These are phyloP conservation scores for Staurois parvus DNA, from an alignment of 2,797 vertebrate species.

Conservation along the genomic window DNA sequence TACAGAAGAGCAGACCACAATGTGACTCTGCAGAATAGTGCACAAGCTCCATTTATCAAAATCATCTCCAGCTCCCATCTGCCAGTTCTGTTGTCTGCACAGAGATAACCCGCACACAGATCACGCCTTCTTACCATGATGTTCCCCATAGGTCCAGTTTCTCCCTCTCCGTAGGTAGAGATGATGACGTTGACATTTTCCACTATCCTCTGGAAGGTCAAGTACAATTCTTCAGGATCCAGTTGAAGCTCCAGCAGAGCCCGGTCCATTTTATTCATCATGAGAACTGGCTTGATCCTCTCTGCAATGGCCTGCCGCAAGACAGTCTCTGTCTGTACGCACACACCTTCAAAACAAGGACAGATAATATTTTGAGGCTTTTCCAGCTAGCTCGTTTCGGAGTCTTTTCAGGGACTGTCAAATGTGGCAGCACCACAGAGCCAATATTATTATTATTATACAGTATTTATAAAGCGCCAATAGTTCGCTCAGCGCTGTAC, in stretches of 20 bases:
- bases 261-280: slow-evolving; percentile 74
- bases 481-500: too few species aligned
- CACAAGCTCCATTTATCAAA: too few species aligned
- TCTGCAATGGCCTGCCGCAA: slow-evolving; percentile 70
- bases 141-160: slow-evolving; percentile 70
- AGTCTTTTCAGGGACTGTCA: too few species aligned
- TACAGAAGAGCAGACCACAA: too few species aligned
- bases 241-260: slow-evolving; percentile 72
- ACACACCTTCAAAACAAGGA: slow-evolving; percentile 63
- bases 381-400: too few species aligned
- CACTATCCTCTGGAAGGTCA: slow-evolving; percentile 69
- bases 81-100: background rate
- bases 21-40: too few species aligned
- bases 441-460: too few species aligned
- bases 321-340: slow-evolving; percentile 71
- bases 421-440: too few species aligned
- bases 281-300: slow-evolving; percentile 67
- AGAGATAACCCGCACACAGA: background rate
- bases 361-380: background rate
- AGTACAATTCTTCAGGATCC: slow-evolving; percentile 68
- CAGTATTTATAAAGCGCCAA: too few species aligned
- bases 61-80: background rate
- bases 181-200: slow-evolving; percentile 72
- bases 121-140: slow-evolving; percentile 65
- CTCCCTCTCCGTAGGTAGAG: slow-evolving; percentile 69